These are phyloP conservation scores for Nomada hirtipes DNA, from an alignment of 2,888 invertebrate species.

Conservation along the genomic window DNA sequence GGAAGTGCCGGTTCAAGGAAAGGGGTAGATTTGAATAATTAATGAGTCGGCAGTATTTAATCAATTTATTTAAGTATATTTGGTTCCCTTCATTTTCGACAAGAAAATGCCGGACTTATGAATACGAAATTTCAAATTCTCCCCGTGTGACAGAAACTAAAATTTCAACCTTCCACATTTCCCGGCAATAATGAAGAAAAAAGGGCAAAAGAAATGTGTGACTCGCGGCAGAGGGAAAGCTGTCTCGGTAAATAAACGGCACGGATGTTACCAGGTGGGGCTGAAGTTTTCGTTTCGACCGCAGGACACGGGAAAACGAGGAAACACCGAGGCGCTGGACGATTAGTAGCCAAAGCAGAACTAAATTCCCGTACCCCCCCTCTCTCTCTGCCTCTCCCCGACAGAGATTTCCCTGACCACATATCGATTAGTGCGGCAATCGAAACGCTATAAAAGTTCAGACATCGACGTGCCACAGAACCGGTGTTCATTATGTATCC, in stretches of 20 bases:
- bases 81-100: no score
- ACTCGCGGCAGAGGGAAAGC: background rate
- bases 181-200: no score
- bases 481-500: conserved; percentile 72
- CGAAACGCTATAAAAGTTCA: conserved; percentile 59
- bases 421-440: conserved; percentile 61
- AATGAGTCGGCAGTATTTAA: no score
- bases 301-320: background rate
- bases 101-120: no score
- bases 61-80: no score
- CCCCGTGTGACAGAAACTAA: no score
- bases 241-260: conserved; percentile 3
- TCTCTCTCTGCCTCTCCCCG: background rate
- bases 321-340: conserved; percentile 1
- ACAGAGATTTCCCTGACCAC: conserved; percentile 52
- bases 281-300: conserved; percentile 28
- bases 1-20: no score
- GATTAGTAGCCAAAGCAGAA: conserved; percentile 17
- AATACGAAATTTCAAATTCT: no score
- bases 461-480: conserved; percentile 48
- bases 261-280: background rate
- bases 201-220: no score
- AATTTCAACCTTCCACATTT: no score
- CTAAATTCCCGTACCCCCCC: conserved; percentile 4
- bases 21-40: background rate